Evolutionary conservation across 1,140 invertebrate species (phyloP).

Genomic region (Aporrectodea caliginosa): DNA sequence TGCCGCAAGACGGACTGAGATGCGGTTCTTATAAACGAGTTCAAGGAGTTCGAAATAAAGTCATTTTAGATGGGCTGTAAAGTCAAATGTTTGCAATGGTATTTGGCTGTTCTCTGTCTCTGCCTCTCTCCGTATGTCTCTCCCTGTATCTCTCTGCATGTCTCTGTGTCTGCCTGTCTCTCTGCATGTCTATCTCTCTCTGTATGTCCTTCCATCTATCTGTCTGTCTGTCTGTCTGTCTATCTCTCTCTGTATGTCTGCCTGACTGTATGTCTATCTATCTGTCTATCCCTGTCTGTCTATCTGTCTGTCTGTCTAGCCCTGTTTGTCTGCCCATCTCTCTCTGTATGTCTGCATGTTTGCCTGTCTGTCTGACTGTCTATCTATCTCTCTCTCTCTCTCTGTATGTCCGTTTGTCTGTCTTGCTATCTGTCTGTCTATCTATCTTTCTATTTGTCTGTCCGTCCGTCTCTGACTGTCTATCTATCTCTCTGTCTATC

Average conservation of each 20-base stretch:
- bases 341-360: no score
- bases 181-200: no score
- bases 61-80: no score
- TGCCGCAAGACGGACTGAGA: no score
- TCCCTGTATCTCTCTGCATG: background rate
- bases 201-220: background rate
- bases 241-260: background rate
- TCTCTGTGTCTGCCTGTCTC: background rate
- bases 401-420: background rate
- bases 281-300: background rate
- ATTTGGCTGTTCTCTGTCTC: background rate
- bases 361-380: background rate
- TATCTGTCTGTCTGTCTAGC: background rate
- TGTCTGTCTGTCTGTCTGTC: slow-evolving; percentile 1
- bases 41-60: no score
- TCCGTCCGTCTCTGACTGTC: background rate
- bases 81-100: no score
- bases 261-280: background rate
- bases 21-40: no score
- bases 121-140: background rate
- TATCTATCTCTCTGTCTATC: background rate
- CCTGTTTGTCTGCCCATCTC: background rate
- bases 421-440: background rate
- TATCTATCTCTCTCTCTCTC: background rate
- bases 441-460: background rate